A percentile compares a stretch with the other conserved stretches of the same genome.
phyloP scores from a whole-genome alignment of 1,140 invertebrate species.

The Aphidius gifuensis region DNA sequence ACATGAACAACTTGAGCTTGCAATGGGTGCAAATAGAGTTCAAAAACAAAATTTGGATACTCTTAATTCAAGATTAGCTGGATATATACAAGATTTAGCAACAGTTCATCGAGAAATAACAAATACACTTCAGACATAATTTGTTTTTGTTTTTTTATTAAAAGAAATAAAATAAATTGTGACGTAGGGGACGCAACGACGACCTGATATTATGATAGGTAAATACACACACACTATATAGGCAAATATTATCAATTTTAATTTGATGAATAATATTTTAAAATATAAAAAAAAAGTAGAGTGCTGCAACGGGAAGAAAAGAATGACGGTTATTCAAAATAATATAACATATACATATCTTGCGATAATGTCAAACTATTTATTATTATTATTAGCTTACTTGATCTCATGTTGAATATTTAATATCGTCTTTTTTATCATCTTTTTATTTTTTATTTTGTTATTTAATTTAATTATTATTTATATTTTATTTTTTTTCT shows the following conservation, averaged over 20 bases:
- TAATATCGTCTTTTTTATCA: too few relatives aligned
- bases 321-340: too few relatives aligned
- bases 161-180: conserved; percentile 17
- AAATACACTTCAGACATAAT: conserved; percentile 75
- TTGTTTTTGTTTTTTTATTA: conserved; percentile 16
- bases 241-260: too few relatives aligned
- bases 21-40: conserved; percentile 76
- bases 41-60: conserved; percentile 82
- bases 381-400: too few relatives aligned
- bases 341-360: too few relatives aligned
- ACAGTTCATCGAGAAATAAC: conserved; percentile 81
- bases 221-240: neutral
- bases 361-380: too few relatives aligned
- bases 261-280: too few relatives aligned
- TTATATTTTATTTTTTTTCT: conserved; percentile 5
- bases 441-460: neutral
- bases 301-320: too few relatives aligned
- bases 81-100: conserved; percentile 81
- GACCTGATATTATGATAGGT: conserved; percentile 13
- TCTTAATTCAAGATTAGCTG: conserved; percentile 77
- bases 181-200: conserved; percentile 22
- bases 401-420: too few relatives aligned
- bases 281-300: too few relatives aligned
- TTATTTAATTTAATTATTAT: conserved; percentile 1
- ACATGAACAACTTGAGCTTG: conserved; percentile 80